Percentiles rank a stretch among this genome's conserved stretches.
Conservation (phyloP, 92 coral and sea anemone species). For the Paramuricea clavata region DNA sequence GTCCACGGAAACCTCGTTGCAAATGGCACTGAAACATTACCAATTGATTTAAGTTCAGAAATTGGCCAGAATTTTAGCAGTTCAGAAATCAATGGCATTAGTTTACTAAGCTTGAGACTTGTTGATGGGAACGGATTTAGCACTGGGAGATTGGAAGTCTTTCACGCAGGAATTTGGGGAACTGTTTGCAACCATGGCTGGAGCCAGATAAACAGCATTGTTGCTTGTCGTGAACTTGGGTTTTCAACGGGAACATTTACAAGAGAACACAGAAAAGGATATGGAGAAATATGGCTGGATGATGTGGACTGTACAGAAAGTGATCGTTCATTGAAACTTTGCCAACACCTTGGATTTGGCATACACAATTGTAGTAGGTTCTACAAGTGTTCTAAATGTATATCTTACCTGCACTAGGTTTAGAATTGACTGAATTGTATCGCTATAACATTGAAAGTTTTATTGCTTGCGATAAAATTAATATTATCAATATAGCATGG, state of each 20-base stretch:
- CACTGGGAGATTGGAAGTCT: conserved; percentile 76
- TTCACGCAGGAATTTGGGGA: conserved; percentile 76
- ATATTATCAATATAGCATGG: no score
- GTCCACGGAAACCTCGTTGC: conserved; percentile 75
- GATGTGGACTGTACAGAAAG: conserved; percentile 70
- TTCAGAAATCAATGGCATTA: background rate
- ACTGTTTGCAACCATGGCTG: conserved; percentile 73
- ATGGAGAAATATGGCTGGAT: conserved; percentile 71
- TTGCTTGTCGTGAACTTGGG: conserved; percentile 83
- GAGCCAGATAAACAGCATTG: conserved; percentile 45
- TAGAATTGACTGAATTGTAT: no score
- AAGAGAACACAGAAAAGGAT: conserved; percentile 61
- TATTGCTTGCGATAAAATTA: no score
- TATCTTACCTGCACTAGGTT: no score
- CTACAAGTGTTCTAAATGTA: no score
- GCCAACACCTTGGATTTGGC: conserved; percentile 72
- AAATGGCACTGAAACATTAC: conserved; percentile 45
- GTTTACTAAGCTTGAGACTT: conserved; percentile 46
- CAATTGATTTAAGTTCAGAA: background rate
- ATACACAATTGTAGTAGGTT: conserved; percentile 68
- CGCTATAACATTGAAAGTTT: no score
- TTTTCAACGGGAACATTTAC: conserved; percentile 68
- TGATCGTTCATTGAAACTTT: conserved; percentile 60
- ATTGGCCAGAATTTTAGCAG: background rate
- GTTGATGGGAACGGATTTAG: conserved; percentile 64